Evolutionary conservation across 2,888 invertebrate genomes (phyloP).

Genomic region (Ophion costatus): DNA sequence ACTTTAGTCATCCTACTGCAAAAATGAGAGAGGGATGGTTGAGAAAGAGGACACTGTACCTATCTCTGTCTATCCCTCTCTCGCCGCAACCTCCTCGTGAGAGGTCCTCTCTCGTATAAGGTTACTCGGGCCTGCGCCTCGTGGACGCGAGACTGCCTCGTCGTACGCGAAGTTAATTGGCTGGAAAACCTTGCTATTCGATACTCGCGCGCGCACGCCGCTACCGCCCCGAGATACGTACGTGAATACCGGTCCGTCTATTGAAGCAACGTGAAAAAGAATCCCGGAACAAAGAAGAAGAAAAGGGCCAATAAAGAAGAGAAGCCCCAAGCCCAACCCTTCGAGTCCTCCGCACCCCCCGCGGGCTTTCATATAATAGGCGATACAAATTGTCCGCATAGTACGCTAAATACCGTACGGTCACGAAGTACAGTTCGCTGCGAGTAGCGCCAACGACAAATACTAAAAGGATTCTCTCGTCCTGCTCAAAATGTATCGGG

Average conservation of each 20-base stretch:
- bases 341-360: not conserved
- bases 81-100: not conserved
- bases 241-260: slow-evolving; percentile 8
- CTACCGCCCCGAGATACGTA: slow-evolving; percentile 79
- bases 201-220: slow-evolving; percentile 75
- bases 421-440: not conserved
- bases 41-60: not conserved
- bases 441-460: not conserved
- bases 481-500: too few relatives aligned
- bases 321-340: not conserved
- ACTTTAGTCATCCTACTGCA: not conserved
- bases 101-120: slow-evolving; percentile 74
- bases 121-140: slow-evolving; percentile 76
- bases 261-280: slow-evolving; percentile 10
- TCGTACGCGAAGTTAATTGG: slow-evolving; percentile 79
- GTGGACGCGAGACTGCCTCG: slow-evolving; percentile 65
- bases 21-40: too few relatives aligned
- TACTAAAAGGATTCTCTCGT: too few relatives aligned
- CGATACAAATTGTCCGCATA: not conserved
- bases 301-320: not conserved
- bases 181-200: slow-evolving; percentile 82
- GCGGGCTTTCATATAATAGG: not conserved
- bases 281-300: slow-evolving; percentile 10
- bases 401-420: slow-evolving; percentile 1
- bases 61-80: slow-evolving; percentile 28